Evolutionary conservation across 2,888 invertebrate species (phyloP).

Genomic region (Drosophila antonietae): DNA sequence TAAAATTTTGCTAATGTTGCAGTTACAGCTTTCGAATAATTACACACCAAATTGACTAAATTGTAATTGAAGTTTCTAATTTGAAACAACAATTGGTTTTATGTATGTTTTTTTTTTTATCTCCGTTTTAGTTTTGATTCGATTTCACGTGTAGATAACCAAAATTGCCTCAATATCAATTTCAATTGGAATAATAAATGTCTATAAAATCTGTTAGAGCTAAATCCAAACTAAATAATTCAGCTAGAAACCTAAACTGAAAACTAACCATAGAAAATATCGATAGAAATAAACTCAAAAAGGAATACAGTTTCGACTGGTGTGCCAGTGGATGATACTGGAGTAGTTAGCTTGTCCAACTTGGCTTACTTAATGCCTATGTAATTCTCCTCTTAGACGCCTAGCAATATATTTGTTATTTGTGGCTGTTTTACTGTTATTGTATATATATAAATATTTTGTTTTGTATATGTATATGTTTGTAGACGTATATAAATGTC

Average conservation of each 20-base stretch:
- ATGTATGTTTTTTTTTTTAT: slow-evolving; percentile 5
- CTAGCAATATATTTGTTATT: slow-evolving; percentile 37
- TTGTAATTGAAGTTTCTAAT: slow-evolving; percentile 63
- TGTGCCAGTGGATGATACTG: slow-evolving; percentile 8
- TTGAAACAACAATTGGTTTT: slow-evolving; percentile 57
- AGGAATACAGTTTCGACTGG: neutral
- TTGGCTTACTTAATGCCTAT: slow-evolving; percentile 1
- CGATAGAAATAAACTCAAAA: neutral
- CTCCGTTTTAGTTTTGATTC: slow-evolving; percentile 41
- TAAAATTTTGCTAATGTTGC: slow-evolving; percentile 68
- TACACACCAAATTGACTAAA: slow-evolving; percentile 78
- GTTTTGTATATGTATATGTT: slow-evolving; percentile 73
- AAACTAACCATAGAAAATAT: slow-evolving; percentile 9
- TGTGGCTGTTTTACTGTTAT: slow-evolving; percentile 34
- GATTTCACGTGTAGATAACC: slow-evolving; percentile 11
- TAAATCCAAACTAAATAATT: slow-evolving; percentile 38
- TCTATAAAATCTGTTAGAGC: slow-evolving; percentile 9
- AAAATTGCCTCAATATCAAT: neutral
- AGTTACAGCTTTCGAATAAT: slow-evolving; percentile 57
- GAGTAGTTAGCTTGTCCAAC: slow-evolving; percentile 11
- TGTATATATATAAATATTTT: slow-evolving; percentile 68
- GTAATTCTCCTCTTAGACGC: slow-evolving; percentile 35
- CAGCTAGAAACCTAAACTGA: slow-evolving; percentile 33
- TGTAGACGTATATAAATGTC: slow-evolving; percentile 79
- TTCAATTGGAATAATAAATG: slow-evolving; percentile 11